These are phyloP conservation scores for Seison nebaliae DNA, from an alignment of 1,140 invertebrate species.

Conservation along the genomic window DNA sequence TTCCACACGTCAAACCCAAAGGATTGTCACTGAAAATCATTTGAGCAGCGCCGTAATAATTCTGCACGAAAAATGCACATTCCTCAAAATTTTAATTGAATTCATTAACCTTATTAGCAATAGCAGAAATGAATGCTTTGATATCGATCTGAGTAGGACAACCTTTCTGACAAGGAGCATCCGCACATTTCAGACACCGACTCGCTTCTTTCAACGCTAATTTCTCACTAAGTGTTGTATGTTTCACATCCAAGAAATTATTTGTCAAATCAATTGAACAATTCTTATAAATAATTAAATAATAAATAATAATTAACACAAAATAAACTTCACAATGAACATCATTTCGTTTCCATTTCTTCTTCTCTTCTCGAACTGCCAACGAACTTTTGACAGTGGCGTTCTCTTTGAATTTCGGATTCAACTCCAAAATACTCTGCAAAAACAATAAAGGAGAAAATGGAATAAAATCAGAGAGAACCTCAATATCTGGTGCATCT, in stretches of 20 bases:
- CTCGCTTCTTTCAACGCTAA: constrained; percentile 61
- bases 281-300: constrained; percentile 30
- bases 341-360: constrained; percentile 78
- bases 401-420: constrained; percentile 47
- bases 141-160: constrained; percentile 89
- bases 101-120: constrained; percentile 55
- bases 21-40: constrained; percentile 88
- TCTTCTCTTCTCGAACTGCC: constrained; percentile 57
- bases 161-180: constrained; percentile 89
- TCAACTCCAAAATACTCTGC: constrained; percentile 53
- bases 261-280: constrained; percentile 44
- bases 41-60: constrained; percentile 90
- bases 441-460: not conserved
- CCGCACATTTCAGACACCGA: constrained; percentile 71
- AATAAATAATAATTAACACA: not conserved
- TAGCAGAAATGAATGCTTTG: constrained; percentile 81
- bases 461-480: constrained; percentile 7
- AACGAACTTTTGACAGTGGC: constrained; percentile 49
- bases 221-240: constrained; percentile 73
- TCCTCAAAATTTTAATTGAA: not conserved
- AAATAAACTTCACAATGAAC: constrained; percentile 4
- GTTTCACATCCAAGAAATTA: constrained; percentile 87
- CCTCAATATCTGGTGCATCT: constrained; percentile 18
- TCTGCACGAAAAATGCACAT: constrained; percentile 32
- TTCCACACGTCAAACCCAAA: constrained; percentile 70